Evolutionary conservation across 1,140 invertebrate genomes (phyloP).

Genomic region (Dryas iulia): DNA sequence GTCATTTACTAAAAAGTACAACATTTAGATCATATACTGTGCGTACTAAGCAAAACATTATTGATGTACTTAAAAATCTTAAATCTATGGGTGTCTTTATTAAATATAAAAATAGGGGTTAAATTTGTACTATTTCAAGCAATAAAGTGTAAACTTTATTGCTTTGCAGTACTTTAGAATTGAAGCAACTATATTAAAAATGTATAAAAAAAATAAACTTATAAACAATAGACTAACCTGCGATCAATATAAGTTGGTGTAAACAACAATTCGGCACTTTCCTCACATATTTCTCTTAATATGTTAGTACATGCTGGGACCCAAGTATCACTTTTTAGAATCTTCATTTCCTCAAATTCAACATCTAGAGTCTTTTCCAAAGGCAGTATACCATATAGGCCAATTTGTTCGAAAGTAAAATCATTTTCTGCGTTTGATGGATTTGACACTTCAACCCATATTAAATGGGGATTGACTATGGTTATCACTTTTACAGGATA

Average conservation of each 20-base stretch:
- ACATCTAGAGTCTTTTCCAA: conserved; percentile 43
- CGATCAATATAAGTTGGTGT: conserved; percentile 48
- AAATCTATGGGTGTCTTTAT: no score
- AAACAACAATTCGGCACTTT: conserved; percentile 48
- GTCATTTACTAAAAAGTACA: no score
- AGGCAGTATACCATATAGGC: conserved; percentile 60
- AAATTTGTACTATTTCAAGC: no score
- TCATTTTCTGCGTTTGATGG: conserved; percentile 17
- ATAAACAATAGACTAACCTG: conserved; percentile 38
- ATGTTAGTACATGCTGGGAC: conserved; percentile 33
- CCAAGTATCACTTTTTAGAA: conserved; percentile 43
- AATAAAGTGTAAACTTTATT: no score
- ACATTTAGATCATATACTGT: no score
- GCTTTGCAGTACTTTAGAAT: no score
- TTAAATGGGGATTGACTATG: conserved; percentile 60
- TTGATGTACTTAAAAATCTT: no score
- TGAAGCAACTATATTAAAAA: no score
- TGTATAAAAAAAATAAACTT: not conserved
- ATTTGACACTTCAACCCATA: conserved; percentile 56
- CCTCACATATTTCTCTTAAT: conserved; percentile 41
- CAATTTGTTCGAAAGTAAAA: conserved; percentile 60
- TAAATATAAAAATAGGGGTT: no score
- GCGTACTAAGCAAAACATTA: no score
- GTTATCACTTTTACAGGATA: conserved; percentile 58
- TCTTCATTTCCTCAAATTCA: conserved; percentile 28